Evolutionary conservation across 2,888 invertebrate species (phyloP).

Genomic region (Heliconius charithonia): DNA sequence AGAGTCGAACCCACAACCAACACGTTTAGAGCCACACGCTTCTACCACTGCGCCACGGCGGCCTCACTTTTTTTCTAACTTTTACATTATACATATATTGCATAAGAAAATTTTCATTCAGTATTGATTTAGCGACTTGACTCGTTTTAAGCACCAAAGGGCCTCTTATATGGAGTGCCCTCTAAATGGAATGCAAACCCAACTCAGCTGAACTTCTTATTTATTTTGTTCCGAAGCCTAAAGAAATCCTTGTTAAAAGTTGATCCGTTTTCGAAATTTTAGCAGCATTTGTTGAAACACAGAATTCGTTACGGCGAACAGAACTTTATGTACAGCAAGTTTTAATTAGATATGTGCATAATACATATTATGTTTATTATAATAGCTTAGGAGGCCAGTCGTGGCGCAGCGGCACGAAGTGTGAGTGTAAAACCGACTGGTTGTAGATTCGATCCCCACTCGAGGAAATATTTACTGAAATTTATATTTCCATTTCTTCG

Average conservation of each 20-base stretch:
- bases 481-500: no score
- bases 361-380: no score
- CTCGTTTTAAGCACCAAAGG: slow-evolving; percentile 18
- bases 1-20: no score
- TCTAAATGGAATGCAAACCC: slow-evolving; percentile 26
- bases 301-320: background rate
- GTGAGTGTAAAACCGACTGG: no score
- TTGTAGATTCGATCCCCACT: no score
- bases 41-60: no score
- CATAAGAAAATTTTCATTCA: slow-evolving; percentile 1
- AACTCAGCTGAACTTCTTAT: slow-evolving; percentile 19
- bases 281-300: background rate
- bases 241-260: slow-evolving; percentile 16
- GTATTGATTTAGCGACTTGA: slow-evolving; percentile 25
- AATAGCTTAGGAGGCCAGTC: no score
- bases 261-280: slow-evolving; percentile 11
- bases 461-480: no score
- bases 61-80: no score
- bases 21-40: no score
- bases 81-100: background rate
- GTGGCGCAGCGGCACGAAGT: no score
- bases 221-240: slow-evolving; percentile 22
- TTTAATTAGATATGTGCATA: background rate
- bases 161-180: slow-evolving; percentile 9
- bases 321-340: background rate